phyloP scores from a whole-genome alignment of 2,113 vertebrate species.

The Choloepus hoffmanni region DNA sequence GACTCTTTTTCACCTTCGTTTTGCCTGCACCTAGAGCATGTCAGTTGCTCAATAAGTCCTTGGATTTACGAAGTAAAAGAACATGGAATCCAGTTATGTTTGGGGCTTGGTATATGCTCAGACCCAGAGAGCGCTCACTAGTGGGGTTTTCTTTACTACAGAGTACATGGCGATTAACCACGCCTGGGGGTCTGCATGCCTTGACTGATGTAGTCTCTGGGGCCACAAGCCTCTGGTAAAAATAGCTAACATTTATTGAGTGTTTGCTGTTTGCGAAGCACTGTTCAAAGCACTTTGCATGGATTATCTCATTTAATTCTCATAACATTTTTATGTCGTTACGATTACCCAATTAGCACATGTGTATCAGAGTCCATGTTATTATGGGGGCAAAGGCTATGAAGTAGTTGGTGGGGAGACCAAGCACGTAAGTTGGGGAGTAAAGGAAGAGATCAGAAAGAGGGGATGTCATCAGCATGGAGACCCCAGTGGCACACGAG shows the following conservation, averaged over 20 bases:
- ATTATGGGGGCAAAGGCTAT: neutral
- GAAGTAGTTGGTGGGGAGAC: neutral
- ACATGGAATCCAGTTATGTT: neutral
- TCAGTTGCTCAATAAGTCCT: neutral
- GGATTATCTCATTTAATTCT: neutral
- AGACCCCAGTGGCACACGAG: fast-evolving
- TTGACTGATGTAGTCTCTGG: neutral
- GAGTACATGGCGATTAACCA: neutral
- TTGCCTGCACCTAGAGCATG: neutral
- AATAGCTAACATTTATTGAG: neutral
- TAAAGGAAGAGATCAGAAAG: neutral
- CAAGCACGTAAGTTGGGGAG: neutral
- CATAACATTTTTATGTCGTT: neutral
- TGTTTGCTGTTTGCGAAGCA: neutral
- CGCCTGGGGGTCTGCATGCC: too few species aligned
- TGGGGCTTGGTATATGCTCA: neutral
- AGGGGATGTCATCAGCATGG: neutral
- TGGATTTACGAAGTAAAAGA: neutral
- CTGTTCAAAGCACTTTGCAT: neutral
- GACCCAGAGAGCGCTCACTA: neutral
- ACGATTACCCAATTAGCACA: neutral
- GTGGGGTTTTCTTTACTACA: neutral
- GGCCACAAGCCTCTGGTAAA: too few species aligned
- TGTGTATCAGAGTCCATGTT: neutral
- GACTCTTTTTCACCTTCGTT: neutral